These are phyloP conservation scores for Thryonomys swinderianus DNA, from an alignment of 2,113 vertebrate species.

Conservation along the genomic window DNA sequence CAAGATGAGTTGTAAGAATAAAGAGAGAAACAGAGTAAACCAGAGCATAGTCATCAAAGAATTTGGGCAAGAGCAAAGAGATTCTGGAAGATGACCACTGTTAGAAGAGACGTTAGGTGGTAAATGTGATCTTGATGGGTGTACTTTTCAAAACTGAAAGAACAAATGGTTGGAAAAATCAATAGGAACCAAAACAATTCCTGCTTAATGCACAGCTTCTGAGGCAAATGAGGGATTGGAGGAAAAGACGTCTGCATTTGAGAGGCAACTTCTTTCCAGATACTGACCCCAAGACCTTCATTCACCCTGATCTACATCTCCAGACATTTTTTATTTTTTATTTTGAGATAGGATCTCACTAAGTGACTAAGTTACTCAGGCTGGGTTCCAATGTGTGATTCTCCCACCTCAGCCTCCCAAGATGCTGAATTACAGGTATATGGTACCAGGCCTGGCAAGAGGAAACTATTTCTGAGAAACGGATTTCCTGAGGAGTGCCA, in stretches of 20 bases:
- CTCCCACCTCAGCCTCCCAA: background rate
- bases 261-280: background rate
- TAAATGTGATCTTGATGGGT: background rate
- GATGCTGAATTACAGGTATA: background rate
- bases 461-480: background rate
- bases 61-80: background rate
- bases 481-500: background rate
- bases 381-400: background rate
- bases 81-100: background rate
- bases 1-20: background rate
- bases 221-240: background rate
- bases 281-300: background rate
- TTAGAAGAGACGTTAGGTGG: background rate
- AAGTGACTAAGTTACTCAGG: background rate
- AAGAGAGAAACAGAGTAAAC: background rate
- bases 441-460: background rate
- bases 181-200: background rate
- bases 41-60: background rate
- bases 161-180: background rate
- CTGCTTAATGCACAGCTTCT: background rate
- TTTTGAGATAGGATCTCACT: background rate
- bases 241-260: background rate
- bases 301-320: background rate
- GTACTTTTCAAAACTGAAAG: background rate
- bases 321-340: background rate